Conservation (phyloP, 2,888 invertebrate species). For the Thumatha senex region DNA sequence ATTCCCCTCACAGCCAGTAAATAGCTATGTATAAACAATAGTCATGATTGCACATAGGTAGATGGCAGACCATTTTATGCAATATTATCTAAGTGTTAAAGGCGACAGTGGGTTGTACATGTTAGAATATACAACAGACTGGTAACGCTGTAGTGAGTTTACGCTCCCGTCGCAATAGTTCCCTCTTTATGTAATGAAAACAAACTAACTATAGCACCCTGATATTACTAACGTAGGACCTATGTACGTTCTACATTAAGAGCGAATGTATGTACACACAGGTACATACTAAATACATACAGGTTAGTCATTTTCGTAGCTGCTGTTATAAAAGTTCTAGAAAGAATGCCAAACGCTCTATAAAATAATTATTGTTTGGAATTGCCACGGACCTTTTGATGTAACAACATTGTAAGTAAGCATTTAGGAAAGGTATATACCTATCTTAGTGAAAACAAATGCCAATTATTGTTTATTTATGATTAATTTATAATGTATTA, state of each 20-base stretch:
- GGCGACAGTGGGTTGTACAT: slow-evolving; percentile 17
- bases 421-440: no score
- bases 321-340: no score
- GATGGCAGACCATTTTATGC: slow-evolving; percentile 17
- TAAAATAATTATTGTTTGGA: no score
- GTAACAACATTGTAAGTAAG: no score
- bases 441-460: no score
- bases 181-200: slow-evolving; percentile 48
- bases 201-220: slow-evolving; percentile 49
- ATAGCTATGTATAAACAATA: slow-evolving; percentile 13
- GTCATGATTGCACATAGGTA: slow-evolving; percentile 21
- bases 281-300: not conserved
- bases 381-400: no score
- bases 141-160: slow-evolving; percentile 27
- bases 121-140: slow-evolving; percentile 27
- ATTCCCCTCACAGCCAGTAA: slow-evolving; percentile 17
- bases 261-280: not conserved
- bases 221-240: slow-evolving; percentile 8
- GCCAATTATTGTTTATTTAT: no score
- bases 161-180: slow-evolving; percentile 36
- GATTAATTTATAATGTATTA: no score
- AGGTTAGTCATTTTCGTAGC: no score
- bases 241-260: slow-evolving; percentile 1
- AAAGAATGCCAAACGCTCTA: no score
- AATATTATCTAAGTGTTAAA: slow-evolving; percentile 20